Percentiles rank a stretch among this genome's conserved stretches.
phyloP scores from a whole-genome alignment of 1,140 invertebrate genomes.

The Nylanderia fulva region DNA sequence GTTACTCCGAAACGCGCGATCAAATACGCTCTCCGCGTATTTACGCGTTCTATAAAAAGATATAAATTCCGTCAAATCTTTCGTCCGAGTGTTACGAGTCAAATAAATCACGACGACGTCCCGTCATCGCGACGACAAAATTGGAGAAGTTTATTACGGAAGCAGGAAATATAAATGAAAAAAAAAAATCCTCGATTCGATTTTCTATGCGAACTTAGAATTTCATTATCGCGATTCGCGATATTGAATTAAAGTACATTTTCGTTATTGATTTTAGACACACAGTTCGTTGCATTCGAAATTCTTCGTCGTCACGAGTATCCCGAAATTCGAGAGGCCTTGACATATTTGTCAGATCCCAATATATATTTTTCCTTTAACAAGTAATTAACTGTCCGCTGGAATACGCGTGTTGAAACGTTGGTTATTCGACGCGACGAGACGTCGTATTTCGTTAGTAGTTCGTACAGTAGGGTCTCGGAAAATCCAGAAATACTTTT shows the following conservation, averaged over 20 bases:
- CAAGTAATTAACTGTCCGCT: constrained; percentile 45
- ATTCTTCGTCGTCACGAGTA: background rate
- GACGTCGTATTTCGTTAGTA: constrained; percentile 44
- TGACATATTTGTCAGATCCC: too few relatives aligned
- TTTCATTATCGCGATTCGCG: background rate
- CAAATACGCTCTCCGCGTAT: background rate
- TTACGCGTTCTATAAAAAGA: constrained; percentile 16
- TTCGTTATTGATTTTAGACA: background rate
- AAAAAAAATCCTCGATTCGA: background rate
- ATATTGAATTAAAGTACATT: background rate
- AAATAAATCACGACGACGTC: constrained; percentile 29
- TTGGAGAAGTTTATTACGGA: background rate
- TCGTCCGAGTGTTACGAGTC: constrained; percentile 6
- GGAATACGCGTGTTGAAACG: background rate
- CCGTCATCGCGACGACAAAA: background rate
- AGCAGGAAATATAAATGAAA: background rate
- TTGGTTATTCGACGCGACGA: constrained; percentile 32
- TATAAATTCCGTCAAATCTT: constrained; percentile 27
- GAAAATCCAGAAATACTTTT: background rate
- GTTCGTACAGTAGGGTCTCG: constrained; percentile 1
- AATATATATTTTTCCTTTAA: constrained; percentile 40
- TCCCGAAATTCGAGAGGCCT: background rate
- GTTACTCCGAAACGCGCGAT: constrained; percentile 5
- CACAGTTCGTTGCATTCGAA: background rate
- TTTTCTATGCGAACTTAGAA: too few relatives aligned